These are phyloP conservation scores for Odontesthes bonariensis DNA, from an alignment of 2,113 vertebrate genomes.

Conservation along the genomic window DNA sequence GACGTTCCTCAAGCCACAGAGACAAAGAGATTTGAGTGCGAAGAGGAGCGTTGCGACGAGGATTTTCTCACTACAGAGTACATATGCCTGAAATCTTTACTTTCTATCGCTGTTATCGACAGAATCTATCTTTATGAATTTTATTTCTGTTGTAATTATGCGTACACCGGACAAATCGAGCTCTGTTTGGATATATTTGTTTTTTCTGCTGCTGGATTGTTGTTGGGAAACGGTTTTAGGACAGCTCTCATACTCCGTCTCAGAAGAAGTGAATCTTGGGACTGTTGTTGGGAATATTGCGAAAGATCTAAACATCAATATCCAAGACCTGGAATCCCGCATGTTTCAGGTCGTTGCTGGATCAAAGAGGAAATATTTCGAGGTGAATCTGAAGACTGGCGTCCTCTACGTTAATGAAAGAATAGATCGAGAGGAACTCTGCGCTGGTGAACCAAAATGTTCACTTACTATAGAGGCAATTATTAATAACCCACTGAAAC, in stretches of 20 bases:
- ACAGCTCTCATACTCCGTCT: slow-evolving; percentile 67
- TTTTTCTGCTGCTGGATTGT: slow-evolving; percentile 41
- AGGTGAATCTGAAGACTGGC: slow-evolving; percentile 72
- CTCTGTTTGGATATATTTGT: slow-evolving; percentile 36
- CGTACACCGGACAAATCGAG: background rate
- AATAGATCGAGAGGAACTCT: slow-evolving; percentile 69
- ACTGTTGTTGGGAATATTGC: slow-evolving; percentile 72
- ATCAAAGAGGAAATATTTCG: slow-evolving; percentile 66
- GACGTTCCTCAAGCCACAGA: background rate
- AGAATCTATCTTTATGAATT: background rate
- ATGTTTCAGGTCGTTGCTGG: slow-evolving; percentile 68
- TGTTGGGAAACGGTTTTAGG: slow-evolving; percentile 55
- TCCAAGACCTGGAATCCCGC: slow-evolving; percentile 62
- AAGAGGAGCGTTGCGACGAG: too few species aligned
- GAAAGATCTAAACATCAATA: slow-evolving; percentile 68
- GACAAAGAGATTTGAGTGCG: slow-evolving; percentile 19
- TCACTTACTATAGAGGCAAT: slow-evolving; percentile 65
- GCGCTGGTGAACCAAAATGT: slow-evolving; percentile 42
- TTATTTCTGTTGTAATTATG: slow-evolving; percentile 11
- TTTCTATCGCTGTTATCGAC: background rate
- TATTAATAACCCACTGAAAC: slow-evolving; percentile 66
- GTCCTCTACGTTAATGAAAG: slow-evolving; percentile 57
- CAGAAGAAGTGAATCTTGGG: slow-evolving; percentile 70
- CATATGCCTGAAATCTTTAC: background rate
- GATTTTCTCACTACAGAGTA: too few species aligned